A percentile compares a stretch with the other conserved stretches of the same genome.
Conservation (phyloP, 2,888 invertebrate species). For the Acanthacorydalis orientalis region DNA sequence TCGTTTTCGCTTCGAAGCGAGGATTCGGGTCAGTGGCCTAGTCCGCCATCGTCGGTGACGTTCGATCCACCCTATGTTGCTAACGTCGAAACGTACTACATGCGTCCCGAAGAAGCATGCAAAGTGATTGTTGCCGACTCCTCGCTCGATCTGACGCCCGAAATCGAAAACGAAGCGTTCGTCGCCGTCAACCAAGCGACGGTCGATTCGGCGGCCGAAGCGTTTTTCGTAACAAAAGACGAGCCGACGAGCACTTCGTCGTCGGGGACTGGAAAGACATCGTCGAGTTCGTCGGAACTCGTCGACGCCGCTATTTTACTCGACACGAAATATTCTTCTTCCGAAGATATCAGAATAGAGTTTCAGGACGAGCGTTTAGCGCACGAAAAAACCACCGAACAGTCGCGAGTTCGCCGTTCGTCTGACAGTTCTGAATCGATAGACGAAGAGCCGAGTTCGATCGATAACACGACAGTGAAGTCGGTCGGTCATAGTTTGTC, state of each 20-base stretch:
- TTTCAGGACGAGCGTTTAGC: background rate
- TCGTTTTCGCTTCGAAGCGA: constrained; percentile 27
- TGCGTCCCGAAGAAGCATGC: constrained; percentile 62
- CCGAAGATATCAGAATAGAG: constrained; percentile 12
- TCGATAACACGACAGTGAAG: background rate
- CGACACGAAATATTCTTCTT: constrained; percentile 9
- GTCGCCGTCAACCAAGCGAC: constrained; percentile 28
- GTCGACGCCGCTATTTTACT: constrained; percentile 1
- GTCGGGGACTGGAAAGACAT: background rate
- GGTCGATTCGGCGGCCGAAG: constrained; percentile 28
- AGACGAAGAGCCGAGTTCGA: background rate
- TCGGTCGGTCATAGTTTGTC: constrained; percentile 68
- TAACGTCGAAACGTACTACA: constrained; percentile 64
- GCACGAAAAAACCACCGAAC: constrained; percentile 12
- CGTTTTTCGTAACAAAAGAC: constrained; percentile 5
- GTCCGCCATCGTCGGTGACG: constrained; percentile 54
- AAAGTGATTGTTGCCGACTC: constrained; percentile 53
- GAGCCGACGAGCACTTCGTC: background rate
- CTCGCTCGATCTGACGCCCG: constrained; percentile 43
- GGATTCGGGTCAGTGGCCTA: constrained; percentile 67
- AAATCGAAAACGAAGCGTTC: constrained; percentile 45
- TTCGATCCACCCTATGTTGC: constrained; percentile 50
- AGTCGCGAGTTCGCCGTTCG: constrained; percentile 18
- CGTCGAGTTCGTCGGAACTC: constrained; percentile 1
- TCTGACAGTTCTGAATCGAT: constrained; percentile 43